Evolutionary conservation across 1,140 invertebrate genomes (phyloP).

Genomic region (Caenorhabditis inopinata): DNA sequence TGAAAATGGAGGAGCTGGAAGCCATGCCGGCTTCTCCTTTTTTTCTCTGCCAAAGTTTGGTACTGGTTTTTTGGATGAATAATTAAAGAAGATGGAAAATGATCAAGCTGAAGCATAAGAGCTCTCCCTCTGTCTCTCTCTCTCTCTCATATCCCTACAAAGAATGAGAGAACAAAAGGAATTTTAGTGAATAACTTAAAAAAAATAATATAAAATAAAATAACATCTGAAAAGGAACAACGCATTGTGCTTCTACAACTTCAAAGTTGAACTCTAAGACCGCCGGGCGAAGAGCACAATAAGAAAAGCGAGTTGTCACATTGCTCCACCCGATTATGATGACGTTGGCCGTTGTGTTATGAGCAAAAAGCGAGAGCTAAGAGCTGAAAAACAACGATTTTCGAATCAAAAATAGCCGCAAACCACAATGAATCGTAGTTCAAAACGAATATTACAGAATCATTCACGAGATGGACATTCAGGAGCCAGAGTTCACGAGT

Average conservation of each 20-base stretch:
- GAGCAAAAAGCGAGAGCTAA: neutral
- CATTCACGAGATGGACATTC: slow-evolving; percentile 69
- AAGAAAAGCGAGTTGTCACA: no score
- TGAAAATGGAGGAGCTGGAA: slow-evolving; percentile 13
- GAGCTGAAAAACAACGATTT: slow-evolving; percentile 22
- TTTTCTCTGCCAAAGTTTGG: slow-evolving; percentile 6
- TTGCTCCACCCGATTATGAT: no score
- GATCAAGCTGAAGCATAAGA: slow-evolving; percentile 3
- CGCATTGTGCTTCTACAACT: no score
- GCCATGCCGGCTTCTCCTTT: neutral
- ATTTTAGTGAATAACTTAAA: no score
- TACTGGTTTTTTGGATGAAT: slow-evolving; percentile 24
- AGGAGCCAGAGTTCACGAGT: slow-evolving; percentile 68
- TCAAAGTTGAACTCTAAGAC: no score
- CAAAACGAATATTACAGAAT: slow-evolving; percentile 53
- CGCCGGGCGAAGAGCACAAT: no score
- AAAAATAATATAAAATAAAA: no score
- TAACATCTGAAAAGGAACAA: no score
- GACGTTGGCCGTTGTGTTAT: neutral
- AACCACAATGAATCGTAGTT: no score
- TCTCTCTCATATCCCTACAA: neutral
- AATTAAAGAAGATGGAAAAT: neutral
- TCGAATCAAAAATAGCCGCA: no score
- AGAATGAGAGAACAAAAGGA: no score
- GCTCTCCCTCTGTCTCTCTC: neutral